A percentile compares a stretch with the other conserved stretches of the same genome.
Conservation (phyloP, 2,797 vertebrate species). For the Arremon brunneinucha region DNA sequence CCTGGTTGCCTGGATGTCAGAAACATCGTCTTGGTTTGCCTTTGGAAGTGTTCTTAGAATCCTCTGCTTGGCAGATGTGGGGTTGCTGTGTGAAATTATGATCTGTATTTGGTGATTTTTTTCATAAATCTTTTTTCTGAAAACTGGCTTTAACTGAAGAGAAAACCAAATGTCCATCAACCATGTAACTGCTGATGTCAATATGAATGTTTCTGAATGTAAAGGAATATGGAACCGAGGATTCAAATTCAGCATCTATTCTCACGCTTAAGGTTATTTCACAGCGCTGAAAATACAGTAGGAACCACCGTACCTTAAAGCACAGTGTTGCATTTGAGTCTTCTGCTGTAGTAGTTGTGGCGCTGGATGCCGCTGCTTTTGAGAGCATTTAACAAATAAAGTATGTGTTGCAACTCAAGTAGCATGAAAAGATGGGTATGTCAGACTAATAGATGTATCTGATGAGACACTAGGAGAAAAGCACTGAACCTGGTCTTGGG, state of each 20-base stretch:
- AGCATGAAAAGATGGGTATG: background rate
- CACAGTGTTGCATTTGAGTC: background rate
- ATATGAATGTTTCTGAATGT: background rate
- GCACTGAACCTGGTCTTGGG: background rate
- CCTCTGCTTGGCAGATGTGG: background rate
- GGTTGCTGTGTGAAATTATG: background rate
- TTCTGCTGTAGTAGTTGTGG: background rate
- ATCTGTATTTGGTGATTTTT: background rate
- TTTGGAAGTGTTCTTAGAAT: background rate
- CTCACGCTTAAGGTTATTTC: background rate
- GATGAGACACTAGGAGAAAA: background rate
- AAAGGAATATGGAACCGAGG: background rate
- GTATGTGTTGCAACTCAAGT: background rate
- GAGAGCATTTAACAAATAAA: background rate
- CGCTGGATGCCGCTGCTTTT: background rate
- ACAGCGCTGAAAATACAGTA: background rate
- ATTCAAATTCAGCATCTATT: background rate
- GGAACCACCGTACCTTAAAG: background rate
- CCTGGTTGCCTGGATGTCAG: background rate
- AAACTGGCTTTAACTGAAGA: background rate
- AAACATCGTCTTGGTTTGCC: background rate
- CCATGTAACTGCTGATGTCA: rapidly evolving
- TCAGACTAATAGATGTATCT: background rate
- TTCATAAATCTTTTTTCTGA: background rate
- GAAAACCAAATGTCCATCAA: background rate